These are phyloP conservation scores for Tenodera sinensis DNA, from an alignment of 2,888 invertebrate species.

Conservation along the genomic window DNA sequence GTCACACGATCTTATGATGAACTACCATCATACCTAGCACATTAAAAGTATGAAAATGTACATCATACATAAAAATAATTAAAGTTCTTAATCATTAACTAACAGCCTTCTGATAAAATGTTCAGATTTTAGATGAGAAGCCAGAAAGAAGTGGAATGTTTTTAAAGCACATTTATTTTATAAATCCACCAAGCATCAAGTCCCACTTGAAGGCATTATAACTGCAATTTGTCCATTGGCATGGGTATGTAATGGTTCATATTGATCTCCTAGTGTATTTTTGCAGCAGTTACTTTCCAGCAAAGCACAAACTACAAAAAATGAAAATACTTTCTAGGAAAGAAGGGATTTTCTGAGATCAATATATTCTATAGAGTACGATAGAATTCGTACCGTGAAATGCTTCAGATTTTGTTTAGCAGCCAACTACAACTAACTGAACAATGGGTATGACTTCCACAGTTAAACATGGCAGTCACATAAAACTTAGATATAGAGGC, in stretches of 20 bases:
- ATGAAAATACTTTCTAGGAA: background rate
- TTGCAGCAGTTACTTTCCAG: background rate
- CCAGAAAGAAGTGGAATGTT: slow-evolving; percentile 14
- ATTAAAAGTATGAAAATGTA: slow-evolving; percentile 18
- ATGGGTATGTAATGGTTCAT: background rate
- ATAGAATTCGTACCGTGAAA: slow-evolving; percentile 20
- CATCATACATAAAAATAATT: slow-evolving; percentile 10
- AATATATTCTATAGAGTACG: background rate
- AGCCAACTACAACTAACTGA: background rate
- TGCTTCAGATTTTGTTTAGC: slow-evolving; percentile 30
- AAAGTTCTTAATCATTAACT: background rate
- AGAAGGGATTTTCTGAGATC: background rate
- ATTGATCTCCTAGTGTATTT: background rate
- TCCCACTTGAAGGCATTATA: background rate
- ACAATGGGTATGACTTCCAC: background rate
- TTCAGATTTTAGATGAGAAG: background rate
- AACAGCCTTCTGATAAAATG: background rate
- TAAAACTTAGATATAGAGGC: background rate
- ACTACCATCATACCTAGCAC: slow-evolving; percentile 16
- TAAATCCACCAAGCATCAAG: background rate
- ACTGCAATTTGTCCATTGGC: background rate
- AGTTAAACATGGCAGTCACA: background rate
- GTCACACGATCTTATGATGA: slow-evolving; percentile 15
- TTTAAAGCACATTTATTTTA: background rate
- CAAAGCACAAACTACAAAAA: background rate